These are phyloP conservation scores for Luperina testacea DNA, from an alignment of 2,888 invertebrate genomes.

Conservation along the genomic window DNA sequence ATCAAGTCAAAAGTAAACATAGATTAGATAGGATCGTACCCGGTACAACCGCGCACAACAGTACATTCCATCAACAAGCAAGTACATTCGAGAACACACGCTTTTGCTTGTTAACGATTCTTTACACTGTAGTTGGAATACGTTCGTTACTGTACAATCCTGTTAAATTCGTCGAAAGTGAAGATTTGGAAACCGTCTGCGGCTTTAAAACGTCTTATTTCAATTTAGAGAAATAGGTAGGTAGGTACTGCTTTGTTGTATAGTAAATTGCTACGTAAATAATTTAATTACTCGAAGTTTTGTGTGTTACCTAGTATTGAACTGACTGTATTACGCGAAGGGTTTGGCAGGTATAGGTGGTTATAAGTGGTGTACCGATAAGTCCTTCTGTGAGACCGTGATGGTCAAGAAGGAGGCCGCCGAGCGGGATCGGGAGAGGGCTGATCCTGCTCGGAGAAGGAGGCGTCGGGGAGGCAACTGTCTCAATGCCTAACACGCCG, in stretches of 20 bases:
- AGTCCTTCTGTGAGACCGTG: too few relatives aligned
- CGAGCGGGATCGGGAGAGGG: too few relatives aligned
- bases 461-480: too few relatives aligned
- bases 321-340: neutral
- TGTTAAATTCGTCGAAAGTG: constrained; percentile 50
- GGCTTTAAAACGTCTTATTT: constrained; percentile 56
- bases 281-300: constrained; percentile 23
- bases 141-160: constrained; percentile 49
- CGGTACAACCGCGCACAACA: constrained; percentile 29
- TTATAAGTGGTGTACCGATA: neutral
- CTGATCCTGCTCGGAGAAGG: too few relatives aligned
- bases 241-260: constrained; percentile 16
- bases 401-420: too few relatives aligned
- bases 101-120: constrained; percentile 66
- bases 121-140: constrained; percentile 53
- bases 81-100: constrained; percentile 59
- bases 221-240: constrained; percentile 41
- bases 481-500: too few relatives aligned
- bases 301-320: neutral
- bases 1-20: too few relatives aligned
- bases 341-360: too few relatives aligned
- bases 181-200: constrained; percentile 42
- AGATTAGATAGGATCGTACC: neutral
- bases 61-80: constrained; percentile 49
- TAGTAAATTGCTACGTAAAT: constrained; percentile 27